These are phyloP conservation scores for Colistium nudipinnis DNA, from an alignment of 2,113 vertebrate species.

Conservation along the genomic window DNA sequence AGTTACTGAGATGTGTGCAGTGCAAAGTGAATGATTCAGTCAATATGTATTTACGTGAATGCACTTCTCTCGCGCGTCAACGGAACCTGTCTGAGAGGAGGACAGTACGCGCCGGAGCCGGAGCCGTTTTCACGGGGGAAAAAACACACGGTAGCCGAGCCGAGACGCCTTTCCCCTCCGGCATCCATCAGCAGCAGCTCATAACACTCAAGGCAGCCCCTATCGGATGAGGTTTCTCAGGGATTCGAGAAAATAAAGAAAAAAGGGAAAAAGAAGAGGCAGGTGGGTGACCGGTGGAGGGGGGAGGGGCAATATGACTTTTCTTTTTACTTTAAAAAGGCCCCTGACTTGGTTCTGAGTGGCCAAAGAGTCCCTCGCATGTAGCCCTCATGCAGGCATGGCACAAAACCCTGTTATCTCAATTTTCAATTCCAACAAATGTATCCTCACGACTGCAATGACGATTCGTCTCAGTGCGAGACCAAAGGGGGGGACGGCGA, in stretches of 20 bases:
- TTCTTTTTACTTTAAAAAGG: too few species aligned
- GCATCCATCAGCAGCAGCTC: slow-evolving; percentile 41
- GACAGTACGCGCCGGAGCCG: slow-evolving; percentile 39
- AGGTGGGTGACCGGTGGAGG: not conserved
- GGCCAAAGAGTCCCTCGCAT: too few species aligned
- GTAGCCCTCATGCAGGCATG: too few species aligned
- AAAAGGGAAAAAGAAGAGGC: not conserved
- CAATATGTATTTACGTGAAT: too few species aligned
- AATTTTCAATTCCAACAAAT: not conserved
- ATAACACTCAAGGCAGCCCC: slow-evolving; percentile 43
- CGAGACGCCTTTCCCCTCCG: slow-evolving; percentile 31
- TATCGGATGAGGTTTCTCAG: slow-evolving; percentile 40
- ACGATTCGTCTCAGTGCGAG: not conserved
- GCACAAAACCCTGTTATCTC: too few species aligned
- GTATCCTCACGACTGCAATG: not conserved
- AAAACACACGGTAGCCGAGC: slow-evolving; percentile 32
- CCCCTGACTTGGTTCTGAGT: too few species aligned
- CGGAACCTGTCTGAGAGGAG: slow-evolving; percentile 39
- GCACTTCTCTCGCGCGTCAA: not conserved
- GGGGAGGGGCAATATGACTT: too few species aligned
- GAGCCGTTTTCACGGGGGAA: slow-evolving; percentile 55
- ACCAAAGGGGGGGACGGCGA: not conserved
- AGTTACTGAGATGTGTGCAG: not conserved
- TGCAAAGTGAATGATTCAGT: slow-evolving; percentile 18
- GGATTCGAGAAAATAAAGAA: not conserved